These are phyloP conservation scores for Smittia aterrima DNA, from an alignment of 2,888 invertebrate genomes.

Conservation along the genomic window DNA sequence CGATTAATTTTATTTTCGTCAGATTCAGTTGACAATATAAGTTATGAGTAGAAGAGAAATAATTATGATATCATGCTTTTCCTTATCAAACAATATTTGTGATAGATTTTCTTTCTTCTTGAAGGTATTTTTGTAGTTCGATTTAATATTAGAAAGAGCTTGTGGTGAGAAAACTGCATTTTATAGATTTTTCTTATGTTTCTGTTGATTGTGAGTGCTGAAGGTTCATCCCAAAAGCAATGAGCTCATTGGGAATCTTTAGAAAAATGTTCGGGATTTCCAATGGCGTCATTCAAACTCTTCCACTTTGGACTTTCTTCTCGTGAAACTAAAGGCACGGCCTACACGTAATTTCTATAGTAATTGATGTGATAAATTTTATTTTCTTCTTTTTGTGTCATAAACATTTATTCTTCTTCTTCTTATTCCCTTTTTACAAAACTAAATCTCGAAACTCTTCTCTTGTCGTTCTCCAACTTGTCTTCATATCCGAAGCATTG, in stretches of 20 bases:
- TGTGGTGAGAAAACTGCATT: not conserved
- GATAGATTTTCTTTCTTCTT: not conserved
- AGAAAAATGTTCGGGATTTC: no score
- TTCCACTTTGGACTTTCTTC: not conserved
- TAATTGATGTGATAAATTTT: slow-evolving; percentile 19
- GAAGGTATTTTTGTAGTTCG: slow-evolving; percentile 11
- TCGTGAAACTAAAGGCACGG: slow-evolving; percentile 21
- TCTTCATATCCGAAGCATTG: slow-evolving; percentile 9
- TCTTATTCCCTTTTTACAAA: not conserved
- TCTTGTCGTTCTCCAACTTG: not conserved
- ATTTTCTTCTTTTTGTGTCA: not conserved
- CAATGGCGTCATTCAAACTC: not conserved
- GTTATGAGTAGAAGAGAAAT: slow-evolving; percentile 8
- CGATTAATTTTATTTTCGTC: not conserved
- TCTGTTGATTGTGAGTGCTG: no score
- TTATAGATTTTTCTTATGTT: not conserved
- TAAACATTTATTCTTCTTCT: not conserved
- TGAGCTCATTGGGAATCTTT: no score
- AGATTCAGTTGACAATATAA: not conserved
- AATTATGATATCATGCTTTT: not conserved
- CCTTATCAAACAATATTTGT: not conserved
- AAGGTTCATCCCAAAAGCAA: no score
- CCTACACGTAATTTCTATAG: slow-evolving; percentile 28
- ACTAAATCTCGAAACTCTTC: not conserved
- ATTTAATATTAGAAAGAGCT: not conserved